phyloP scores from a whole-genome alignment of 2,797 vertebrate genomes.

The Galago senegalensis region DNA sequence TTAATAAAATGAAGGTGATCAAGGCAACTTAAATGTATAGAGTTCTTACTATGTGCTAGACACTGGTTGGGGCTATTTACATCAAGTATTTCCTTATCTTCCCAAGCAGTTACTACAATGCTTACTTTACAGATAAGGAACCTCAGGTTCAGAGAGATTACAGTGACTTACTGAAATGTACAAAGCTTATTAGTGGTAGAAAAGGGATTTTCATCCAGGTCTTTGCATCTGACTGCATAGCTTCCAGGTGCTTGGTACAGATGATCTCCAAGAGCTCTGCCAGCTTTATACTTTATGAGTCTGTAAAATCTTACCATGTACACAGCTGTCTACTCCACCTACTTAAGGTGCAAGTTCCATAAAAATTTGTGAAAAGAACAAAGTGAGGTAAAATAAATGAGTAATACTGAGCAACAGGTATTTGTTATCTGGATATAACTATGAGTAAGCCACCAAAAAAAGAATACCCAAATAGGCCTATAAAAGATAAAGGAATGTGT shows the following conservation, averaged over 20 bases:
- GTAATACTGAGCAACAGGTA: conserved; percentile 28
- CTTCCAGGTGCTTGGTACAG: neutral
- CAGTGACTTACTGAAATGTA: conserved; percentile 26
- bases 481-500: conserved; percentile 23
- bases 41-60: conserved; percentile 29
- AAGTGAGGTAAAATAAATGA: conserved; percentile 41
- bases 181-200: neutral
- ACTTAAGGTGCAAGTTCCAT: conserved; percentile 19
- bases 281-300: neutral
- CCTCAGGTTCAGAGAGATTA: conserved; percentile 39
- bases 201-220: neutral
- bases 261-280: conserved; percentile 4
- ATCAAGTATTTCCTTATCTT: conserved; percentile 55
- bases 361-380: conserved; percentile 62
- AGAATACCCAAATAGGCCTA: neutral
- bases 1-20: conserved; percentile 68
- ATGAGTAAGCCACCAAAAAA: conserved; percentile 21
- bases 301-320: conserved; percentile 29
- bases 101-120: conserved; percentile 47
- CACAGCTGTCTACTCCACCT: conserved; percentile 2
- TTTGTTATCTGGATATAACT: neutral
- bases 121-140: conserved; percentile 45
- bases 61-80: conserved; percentile 37
- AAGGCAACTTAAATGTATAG: conserved; percentile 52
- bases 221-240: conserved; percentile 3